Evolutionary conservation across 2,113 vertebrate genomes (phyloP).

Genomic region (Brachirus orientalis): DNA sequence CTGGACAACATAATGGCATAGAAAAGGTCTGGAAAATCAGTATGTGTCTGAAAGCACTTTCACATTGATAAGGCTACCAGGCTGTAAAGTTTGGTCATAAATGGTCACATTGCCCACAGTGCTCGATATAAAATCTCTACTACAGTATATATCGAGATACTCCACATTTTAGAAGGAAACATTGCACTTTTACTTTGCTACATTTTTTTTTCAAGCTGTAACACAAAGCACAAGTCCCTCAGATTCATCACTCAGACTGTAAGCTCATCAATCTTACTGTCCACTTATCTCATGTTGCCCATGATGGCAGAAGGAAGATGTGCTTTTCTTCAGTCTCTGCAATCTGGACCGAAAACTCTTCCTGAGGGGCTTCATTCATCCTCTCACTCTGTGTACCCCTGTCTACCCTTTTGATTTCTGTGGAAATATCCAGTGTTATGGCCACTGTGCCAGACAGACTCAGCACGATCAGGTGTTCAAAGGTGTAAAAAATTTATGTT

Average conservation of each 20-base stretch:
- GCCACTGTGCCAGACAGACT: no score
- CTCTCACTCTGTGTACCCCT: not conserved
- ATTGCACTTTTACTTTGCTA: no score
- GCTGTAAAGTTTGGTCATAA: not conserved
- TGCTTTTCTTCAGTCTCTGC: not conserved
- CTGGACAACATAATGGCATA: no score
- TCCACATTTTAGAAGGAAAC: no score
- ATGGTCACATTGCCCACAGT: not conserved
- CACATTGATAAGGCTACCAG: not conserved
- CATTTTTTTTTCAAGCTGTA: not conserved
- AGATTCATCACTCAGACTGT: not conserved
- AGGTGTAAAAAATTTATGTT: no score
- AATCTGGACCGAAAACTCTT: not conserved
- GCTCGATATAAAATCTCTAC: not conserved
- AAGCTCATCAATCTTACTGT: not conserved
- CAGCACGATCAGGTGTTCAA: no score
- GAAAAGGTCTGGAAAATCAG: no score
- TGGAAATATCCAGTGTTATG: no score
- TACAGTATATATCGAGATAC: not conserved
- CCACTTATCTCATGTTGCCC: not conserved
- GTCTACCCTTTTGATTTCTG: no score
- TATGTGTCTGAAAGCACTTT: no score
- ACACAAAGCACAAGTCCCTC: no score
- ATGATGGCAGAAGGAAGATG: not conserved
- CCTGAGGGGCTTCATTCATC: not conserved